phyloP scores from a whole-genome alignment of 2,113 vertebrate species.

The Limnothrissa miodon region DNA sequence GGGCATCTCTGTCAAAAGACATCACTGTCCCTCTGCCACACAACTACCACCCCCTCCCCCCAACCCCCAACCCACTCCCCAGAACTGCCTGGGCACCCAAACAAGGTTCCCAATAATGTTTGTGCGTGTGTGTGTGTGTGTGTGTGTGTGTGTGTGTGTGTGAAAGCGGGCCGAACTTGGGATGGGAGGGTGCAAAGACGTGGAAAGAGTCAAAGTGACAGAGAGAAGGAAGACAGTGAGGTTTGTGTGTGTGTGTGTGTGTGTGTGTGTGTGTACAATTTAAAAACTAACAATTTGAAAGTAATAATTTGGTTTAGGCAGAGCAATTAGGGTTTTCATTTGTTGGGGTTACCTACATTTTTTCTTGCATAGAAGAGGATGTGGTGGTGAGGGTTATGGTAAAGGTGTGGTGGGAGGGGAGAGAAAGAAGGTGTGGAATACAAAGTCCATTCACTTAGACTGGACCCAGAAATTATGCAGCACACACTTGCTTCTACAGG shows the following conservation, averaged over 20 bases:
- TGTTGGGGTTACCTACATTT: too few species aligned
- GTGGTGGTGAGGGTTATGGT: background rate
- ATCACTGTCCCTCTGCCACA: constrained; percentile 43
- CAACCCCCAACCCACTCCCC: constrained; percentile 27
- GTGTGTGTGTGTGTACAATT: too few species aligned
- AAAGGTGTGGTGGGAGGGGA: too few species aligned
- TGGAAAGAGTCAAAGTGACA: background rate
- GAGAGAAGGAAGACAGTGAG: background rate
- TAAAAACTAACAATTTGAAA: too few species aligned
- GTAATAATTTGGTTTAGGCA: too few species aligned
- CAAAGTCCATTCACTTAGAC: background rate
- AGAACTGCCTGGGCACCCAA: constrained; percentile 30
- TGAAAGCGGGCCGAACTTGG: background rate
- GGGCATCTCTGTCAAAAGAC: constrained; percentile 49
- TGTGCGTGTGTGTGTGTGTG: background rate
- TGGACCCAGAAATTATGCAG: background rate
- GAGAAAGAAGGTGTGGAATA: background rate
- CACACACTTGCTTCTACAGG: too few species aligned
- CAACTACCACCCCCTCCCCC: background rate
- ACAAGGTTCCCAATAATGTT: background rate
- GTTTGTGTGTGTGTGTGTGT: too few species aligned
- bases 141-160: background rate
- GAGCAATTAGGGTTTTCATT: too few species aligned
- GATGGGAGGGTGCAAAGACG: background rate
- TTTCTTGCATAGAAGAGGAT: constrained; percentile 18